These are phyloP conservation scores for Ctenosaura bakeri DNA, from an alignment of 2,797 vertebrate genomes.

Conservation along the genomic window DNA sequence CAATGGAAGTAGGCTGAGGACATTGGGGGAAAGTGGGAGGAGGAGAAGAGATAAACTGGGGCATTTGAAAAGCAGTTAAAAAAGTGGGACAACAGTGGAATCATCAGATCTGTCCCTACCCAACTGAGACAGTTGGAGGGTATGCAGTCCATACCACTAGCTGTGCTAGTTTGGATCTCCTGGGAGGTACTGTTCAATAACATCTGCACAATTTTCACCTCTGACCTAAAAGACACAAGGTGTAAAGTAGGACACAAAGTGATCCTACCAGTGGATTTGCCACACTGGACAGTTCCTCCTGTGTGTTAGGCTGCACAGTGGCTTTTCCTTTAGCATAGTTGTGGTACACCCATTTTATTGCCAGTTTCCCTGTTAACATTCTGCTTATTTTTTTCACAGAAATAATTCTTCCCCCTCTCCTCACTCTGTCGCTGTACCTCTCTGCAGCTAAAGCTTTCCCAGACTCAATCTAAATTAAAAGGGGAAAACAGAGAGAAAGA, in stretches of 20 bases:
- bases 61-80: too few relatives aligned
- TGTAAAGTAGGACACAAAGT: neutral
- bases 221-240: neutral
- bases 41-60: too few relatives aligned
- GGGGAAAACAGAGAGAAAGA: conserved; percentile 11
- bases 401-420: neutral
- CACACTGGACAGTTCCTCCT: neutral
- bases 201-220: neutral
- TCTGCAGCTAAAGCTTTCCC: conserved; percentile 8
- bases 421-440: neutral
- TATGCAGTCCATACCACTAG: too few relatives aligned
- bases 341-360: neutral
- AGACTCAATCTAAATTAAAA: conserved; percentile 44
- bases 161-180: too few relatives aligned
- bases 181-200: neutral
- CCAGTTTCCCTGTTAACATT: neutral
- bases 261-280: neutral
- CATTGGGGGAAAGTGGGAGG: too few relatives aligned
- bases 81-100: too few relatives aligned
- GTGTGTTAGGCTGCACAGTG: neutral
- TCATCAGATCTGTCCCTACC: too few relatives aligned
- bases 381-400: neutral
- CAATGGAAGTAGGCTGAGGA: too few relatives aligned
- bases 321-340: neutral
- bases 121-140: too few relatives aligned